Percentiles rank a stretch among this genome's conserved stretches.
Conservation (phyloP, 2,797 vertebrate genomes). For the Melanotaenia boesemani region DNA sequence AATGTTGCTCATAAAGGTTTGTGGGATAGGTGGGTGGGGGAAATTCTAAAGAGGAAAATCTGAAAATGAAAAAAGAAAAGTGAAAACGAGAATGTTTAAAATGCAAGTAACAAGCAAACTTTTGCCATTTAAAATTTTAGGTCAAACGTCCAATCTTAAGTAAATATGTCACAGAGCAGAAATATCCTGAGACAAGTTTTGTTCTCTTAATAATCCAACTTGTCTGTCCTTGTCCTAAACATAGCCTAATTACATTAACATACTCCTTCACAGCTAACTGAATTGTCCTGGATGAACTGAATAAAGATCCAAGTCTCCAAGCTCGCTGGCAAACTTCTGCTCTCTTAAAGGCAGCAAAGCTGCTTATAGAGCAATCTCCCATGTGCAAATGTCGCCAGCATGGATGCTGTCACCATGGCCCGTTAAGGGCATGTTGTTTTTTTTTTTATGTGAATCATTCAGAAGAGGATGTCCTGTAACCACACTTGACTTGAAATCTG, state of each 20-base stretch:
- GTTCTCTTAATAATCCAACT: conserved; percentile 26
- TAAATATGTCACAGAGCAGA: conserved; percentile 27
- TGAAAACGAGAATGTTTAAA: neutral
- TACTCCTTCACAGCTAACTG: conserved; percentile 26
- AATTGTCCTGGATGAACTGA: conserved; percentile 29
- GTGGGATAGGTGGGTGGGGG: no score
- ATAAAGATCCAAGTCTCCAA: conserved; percentile 15
- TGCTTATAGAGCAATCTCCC: neutral
- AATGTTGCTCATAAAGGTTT: no score
- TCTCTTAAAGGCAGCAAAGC: conserved; percentile 7
- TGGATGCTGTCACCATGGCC: conserved; percentile 26
- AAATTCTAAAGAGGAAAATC: conserved; percentile 2
- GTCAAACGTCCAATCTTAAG: conserved; percentile 30
- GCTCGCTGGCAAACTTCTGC: conserved; percentile 13
- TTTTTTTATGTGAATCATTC: conserved; percentile 25
- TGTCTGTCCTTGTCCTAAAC: conserved; percentile 37
- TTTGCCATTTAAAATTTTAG: conserved; percentile 18
- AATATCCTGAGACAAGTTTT: conserved; percentile 13
- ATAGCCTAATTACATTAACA: conserved; percentile 48
- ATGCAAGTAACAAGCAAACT: conserved; percentile 8
- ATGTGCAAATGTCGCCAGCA: conserved; percentile 4
- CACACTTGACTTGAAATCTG: conserved; percentile 15
- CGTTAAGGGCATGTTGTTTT: conserved; percentile 20
- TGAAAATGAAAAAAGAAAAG: neutral
- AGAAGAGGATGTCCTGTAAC: conserved; percentile 39